phyloP scores from a whole-genome alignment of 2,888 invertebrate species.

The Drosophila demipolita region DNA sequence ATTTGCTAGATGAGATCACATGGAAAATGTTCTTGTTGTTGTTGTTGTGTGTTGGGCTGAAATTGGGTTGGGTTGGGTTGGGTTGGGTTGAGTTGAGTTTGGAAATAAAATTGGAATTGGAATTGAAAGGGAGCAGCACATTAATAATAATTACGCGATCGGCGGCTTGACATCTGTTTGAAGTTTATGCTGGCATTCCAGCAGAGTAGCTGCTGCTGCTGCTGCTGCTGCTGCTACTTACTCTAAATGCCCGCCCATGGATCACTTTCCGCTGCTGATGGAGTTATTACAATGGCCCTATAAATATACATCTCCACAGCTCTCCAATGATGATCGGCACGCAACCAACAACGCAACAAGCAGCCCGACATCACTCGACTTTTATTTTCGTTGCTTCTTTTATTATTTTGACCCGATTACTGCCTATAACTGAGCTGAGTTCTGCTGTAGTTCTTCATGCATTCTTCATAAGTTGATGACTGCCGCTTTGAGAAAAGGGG shows the following conservation, averaged over 20 bases:
- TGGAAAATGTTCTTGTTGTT: conserved; percentile 4
- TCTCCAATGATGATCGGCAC: conserved; percentile 48
- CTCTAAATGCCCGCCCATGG: conserved; percentile 22
- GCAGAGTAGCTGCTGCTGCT: not conserved
- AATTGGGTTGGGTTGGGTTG: conserved; percentile 16
- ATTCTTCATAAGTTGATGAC: not conserved
- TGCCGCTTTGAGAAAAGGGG: not conserved
- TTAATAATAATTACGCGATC: conserved; percentile 68
- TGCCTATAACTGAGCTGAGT: conserved; percentile 20
- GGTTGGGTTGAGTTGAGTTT: conserved; percentile 13
- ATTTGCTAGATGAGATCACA: conserved; percentile 66
- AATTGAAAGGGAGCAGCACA: conserved; percentile 43
- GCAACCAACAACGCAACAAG: conserved; percentile 42
- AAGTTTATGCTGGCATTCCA: conserved; percentile 59
- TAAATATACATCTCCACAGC: conserved; percentile 47
- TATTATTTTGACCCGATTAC: conserved; percentile 62
- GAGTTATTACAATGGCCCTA: conserved; percentile 65
- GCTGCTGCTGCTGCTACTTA: not conserved
- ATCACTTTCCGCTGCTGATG: conserved; percentile 50
- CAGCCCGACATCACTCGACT: conserved; percentile 23
- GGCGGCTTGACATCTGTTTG: conserved; percentile 65
- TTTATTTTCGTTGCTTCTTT: conserved; percentile 52
- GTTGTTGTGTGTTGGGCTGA: conserved; percentile 12
- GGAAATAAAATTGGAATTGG: conserved; percentile 10
- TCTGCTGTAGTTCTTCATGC: conserved; percentile 19